These are phyloP conservation scores for Thryonomys swinderianus DNA, from an alignment of 2,113 vertebrate genomes.

Conservation along the genomic window DNA sequence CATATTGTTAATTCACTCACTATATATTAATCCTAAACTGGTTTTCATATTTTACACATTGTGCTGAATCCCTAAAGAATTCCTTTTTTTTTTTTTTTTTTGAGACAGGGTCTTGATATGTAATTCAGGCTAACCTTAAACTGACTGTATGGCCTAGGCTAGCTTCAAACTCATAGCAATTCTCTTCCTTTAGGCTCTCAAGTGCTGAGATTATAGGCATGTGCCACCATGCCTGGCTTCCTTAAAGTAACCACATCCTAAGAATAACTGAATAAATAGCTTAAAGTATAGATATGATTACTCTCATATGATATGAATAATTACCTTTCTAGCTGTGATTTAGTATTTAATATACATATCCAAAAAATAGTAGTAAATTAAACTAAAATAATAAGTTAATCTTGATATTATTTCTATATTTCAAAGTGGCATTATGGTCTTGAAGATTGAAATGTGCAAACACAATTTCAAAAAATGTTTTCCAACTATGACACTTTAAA, in stretches of 20 bases:
- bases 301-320: too few relatives aligned
- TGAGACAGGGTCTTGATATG: not conserved
- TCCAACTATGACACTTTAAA: not conserved
- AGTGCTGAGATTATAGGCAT: not conserved
- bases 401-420: not conserved
- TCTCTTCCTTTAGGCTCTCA: not conserved
- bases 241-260: too few relatives aligned
- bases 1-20: not conserved
- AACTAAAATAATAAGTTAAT: not conserved
- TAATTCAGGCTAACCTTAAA: not conserved
- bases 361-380: not conserved
- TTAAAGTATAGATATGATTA: too few relatives aligned
- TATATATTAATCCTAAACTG: not conserved
- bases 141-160: not conserved
- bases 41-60: not conserved
- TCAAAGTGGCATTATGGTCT: not conserved
- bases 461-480: slow-evolving; percentile 17
- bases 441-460: slow-evolving; percentile 31
- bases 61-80: not conserved
- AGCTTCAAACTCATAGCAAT: not conserved
- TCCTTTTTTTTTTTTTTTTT: not conserved
- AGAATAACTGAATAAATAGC: too few relatives aligned
- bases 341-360: not conserved
- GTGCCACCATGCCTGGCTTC: not conserved
- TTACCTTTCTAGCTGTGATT: not conserved